Evolutionary conservation across 2,113 vertebrate species (phyloP).

Genomic region (Ciconia boyciana): DNA sequence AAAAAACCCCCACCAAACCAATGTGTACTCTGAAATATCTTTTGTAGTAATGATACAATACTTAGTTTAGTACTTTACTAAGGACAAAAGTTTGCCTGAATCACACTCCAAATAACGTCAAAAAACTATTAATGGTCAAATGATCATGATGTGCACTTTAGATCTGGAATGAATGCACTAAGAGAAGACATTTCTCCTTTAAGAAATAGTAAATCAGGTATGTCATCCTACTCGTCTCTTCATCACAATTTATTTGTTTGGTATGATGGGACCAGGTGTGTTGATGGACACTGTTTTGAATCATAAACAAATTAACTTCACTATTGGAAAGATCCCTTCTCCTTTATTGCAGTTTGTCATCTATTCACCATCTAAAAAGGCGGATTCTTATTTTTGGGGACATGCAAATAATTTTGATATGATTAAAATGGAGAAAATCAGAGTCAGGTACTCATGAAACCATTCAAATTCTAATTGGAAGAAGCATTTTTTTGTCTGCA

Average conservation of each 20-base stretch:
- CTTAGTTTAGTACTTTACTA: background rate
- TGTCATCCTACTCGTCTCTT: background rate
- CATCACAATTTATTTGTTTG: background rate
- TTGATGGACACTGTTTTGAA: constrained; percentile 34
- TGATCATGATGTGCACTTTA: background rate
- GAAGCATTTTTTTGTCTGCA: background rate
- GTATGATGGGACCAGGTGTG: background rate
- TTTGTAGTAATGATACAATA: background rate
- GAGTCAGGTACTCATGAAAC: background rate
- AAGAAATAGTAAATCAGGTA: background rate
- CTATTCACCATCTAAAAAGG: background rate
- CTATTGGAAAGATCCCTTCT: background rate
- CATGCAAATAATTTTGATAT: background rate
- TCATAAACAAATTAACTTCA: constrained; percentile 40
- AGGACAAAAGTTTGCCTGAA: background rate
- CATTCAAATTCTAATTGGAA: background rate
- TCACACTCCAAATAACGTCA: background rate
- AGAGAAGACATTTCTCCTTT: background rate
- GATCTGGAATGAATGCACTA: constrained; percentile 1
- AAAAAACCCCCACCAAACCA: background rate
- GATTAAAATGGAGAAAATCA: background rate
- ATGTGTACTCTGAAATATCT: background rate
- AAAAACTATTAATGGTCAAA: constrained; percentile 6
- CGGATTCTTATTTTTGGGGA: constrained; percentile 10
- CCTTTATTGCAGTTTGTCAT: background rate